Conservation (phyloP, 2,797 vertebrate genomes). For the Spondyliosoma cantharus region DNA sequence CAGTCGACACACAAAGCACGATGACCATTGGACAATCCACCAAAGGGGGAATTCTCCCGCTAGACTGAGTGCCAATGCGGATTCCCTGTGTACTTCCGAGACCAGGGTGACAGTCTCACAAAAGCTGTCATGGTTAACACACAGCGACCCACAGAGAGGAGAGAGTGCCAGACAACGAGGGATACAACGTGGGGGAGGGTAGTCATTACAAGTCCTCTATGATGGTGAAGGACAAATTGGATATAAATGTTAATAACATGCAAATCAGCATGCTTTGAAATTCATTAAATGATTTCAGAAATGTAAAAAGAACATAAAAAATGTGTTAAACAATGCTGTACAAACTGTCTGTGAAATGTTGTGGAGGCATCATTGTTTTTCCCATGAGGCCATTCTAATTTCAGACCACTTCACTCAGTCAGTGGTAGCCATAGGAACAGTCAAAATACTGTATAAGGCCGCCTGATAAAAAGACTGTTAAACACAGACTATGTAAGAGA, state of each 20-base stretch:
- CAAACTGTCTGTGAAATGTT: slow-evolving; percentile 25
- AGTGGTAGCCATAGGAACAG: slow-evolving; percentile 70
- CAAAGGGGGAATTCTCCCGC: slow-evolving; percentile 80
- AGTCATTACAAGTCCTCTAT: slow-evolving; percentile 32
- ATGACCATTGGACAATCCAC: slow-evolving; percentile 75
- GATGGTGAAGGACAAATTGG: slow-evolving; percentile 60
- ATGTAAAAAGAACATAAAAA: background rate
- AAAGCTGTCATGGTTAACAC: slow-evolving; percentile 83
- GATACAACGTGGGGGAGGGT: slow-evolving; percentile 65
- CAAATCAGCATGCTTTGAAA: slow-evolving; percentile 41
- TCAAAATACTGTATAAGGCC: slow-evolving; percentile 64
- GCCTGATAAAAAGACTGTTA: slow-evolving; percentile 50
- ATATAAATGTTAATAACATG: slow-evolving; percentile 57
- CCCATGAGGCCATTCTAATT: slow-evolving; percentile 56
- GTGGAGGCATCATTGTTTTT: slow-evolving; percentile 40
- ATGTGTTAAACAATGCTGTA: slow-evolving; percentile 16
- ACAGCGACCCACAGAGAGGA: slow-evolving; percentile 72
- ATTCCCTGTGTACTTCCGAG: slow-evolving; percentile 82
- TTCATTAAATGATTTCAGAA: slow-evolving; percentile 1
- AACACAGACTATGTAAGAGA: slow-evolving; percentile 47
- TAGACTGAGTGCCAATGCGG: slow-evolving; percentile 82
- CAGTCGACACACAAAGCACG: slow-evolving; percentile 79
- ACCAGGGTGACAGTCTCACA: slow-evolving; percentile 80
- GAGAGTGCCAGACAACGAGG: slow-evolving; percentile 53
- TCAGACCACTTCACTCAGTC: slow-evolving; percentile 51